These are phyloP conservation scores for Chloebia gouldiae DNA, from an alignment of 2,113 vertebrate species.

Conservation along the genomic window DNA sequence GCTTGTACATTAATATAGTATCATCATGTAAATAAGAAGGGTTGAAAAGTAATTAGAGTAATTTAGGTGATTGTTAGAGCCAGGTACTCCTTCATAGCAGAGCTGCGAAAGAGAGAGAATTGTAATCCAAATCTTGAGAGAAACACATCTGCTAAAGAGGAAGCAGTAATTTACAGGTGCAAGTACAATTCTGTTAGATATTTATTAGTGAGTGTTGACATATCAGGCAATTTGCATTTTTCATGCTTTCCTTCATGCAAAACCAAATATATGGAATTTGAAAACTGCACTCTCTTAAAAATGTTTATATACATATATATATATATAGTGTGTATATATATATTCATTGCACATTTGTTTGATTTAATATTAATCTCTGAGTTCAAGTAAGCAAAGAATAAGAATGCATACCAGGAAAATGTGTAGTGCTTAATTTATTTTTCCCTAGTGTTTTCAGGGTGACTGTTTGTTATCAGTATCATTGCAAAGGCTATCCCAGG, in stretches of 20 bases:
- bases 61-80: background rate
- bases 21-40: background rate
- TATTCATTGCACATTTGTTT: background rate
- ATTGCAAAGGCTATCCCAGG: constrained; percentile 12
- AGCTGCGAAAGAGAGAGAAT: background rate
- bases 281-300: background rate
- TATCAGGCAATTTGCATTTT: background rate
- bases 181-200: background rate
- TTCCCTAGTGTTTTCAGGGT: background rate
- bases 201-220: background rate
- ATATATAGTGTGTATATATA: background rate
- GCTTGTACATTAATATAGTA: background rate
- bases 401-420: background rate
- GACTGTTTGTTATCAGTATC: background rate
- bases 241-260: background rate
- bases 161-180: background rate
- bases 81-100: background rate
- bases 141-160: background rate
- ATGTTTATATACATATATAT: background rate
- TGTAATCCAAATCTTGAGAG: background rate
- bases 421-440: background rate
- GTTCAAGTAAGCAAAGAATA: background rate
- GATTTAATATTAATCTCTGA: background rate
- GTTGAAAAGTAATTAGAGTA: background rate
- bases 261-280: background rate